A percentile compares a stretch with the other conserved stretches of the same genome.
Evolutionary conservation across 2,888 invertebrate genomes (phyloP).

Genomic region (Frankliniella intonsa): DNA sequence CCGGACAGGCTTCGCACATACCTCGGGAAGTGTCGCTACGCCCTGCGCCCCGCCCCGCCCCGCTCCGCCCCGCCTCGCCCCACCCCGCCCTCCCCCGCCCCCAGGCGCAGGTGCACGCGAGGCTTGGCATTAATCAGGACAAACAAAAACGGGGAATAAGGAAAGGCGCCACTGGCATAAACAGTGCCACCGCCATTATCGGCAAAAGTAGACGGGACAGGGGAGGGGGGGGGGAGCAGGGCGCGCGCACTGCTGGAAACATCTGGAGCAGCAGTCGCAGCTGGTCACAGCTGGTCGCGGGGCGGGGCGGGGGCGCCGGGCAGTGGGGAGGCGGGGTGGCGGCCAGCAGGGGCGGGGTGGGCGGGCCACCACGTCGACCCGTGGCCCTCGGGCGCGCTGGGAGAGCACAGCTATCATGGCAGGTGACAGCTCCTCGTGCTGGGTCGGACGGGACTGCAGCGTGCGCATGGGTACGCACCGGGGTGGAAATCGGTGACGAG

Average conservation of each 20-base stretch:
- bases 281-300: conserved; percentile 10
- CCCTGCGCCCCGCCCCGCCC: background rate
- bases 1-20: too few relatives aligned
- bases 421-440: too few relatives aligned
- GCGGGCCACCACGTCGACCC: too few relatives aligned
- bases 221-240: background rate
- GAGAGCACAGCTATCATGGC: too few relatives aligned
- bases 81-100: background rate
- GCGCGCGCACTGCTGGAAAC: background rate
- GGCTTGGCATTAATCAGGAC: background rate
- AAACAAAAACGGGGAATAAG: conserved; percentile 19
- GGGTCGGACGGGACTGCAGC: too few relatives aligned
- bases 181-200: conserved; percentile 24
- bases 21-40: too few relatives aligned
- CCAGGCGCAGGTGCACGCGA: background rate
- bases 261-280: conserved; percentile 19
- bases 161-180: conserved; percentile 16
- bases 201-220: background rate
- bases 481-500: too few relatives aligned
- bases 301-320: background rate
- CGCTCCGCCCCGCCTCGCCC: background rate
- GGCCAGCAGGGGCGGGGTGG: too few relatives aligned
- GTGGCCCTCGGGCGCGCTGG: too few relatives aligned
- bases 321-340: too few relatives aligned
- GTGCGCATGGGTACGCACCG: too few relatives aligned